Conservation (phyloP, 2,888 invertebrate species). For the Pelosia muscerda region DNA sequence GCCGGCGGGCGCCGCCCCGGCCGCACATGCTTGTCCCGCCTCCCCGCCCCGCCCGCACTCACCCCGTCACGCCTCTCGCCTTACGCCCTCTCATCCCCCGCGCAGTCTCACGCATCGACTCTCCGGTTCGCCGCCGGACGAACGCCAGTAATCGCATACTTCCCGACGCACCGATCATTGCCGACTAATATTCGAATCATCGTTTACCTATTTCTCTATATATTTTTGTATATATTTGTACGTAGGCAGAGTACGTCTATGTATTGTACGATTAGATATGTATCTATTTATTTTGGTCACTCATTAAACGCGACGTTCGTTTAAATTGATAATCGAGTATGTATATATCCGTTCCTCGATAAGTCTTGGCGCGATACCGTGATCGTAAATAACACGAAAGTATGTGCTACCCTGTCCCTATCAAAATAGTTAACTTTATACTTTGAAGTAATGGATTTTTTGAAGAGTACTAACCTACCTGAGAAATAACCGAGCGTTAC, state of each 20-base stretch:
- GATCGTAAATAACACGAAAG: not conserved
- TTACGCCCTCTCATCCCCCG: conserved; percentile 42
- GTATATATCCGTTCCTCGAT: conserved; percentile 18
- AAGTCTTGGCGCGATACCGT: conserved; percentile 16
- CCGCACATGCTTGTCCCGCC: conserved; percentile 33
- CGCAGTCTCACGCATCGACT: conserved; percentile 14
- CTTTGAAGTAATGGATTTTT: not conserved
- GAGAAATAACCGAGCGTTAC: too few relatives aligned
- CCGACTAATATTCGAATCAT: conserved; percentile 22
- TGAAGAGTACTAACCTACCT: too few relatives aligned
- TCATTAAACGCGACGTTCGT: conserved; percentile 28
- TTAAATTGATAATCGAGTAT: conserved; percentile 3
- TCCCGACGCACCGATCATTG: conserved; percentile 24
- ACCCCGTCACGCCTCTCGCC: conserved; percentile 41
- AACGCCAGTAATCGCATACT: conserved; percentile 22
- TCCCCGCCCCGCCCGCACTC: conserved; percentile 32
- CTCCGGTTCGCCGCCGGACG: conserved; percentile 25
- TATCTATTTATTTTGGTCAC: conserved; percentile 24
- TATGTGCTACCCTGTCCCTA: too few relatives aligned
- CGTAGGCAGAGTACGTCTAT: conserved; percentile 12
- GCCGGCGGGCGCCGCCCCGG: conserved; percentile 41
- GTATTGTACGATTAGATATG: conserved; percentile 13
- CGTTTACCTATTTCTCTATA: conserved; percentile 17
- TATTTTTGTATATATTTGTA: conserved; percentile 16
- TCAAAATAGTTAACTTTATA: not conserved